These are phyloP conservation scores for Spodoptera exigua DNA, from an alignment of 2,888 invertebrate species.

Conservation along the genomic window DNA sequence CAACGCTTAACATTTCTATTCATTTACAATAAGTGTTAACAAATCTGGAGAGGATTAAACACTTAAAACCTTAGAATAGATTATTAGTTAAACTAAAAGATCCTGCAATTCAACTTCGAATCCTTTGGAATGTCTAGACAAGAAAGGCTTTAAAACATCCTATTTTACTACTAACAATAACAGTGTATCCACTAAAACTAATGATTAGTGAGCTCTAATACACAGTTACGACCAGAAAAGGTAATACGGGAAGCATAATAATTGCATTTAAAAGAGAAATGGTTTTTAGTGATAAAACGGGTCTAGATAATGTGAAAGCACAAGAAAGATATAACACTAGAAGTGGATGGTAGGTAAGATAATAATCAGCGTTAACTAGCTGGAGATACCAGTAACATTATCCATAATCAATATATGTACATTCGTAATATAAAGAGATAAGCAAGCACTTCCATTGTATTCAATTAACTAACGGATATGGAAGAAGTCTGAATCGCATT, in stretches of 20 bases:
- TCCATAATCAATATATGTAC: conserved; percentile 60
- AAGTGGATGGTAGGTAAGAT: conserved; percentile 19
- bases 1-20: conserved; percentile 6
- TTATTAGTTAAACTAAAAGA: background rate
- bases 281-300: conserved; percentile 27
- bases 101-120: conserved; percentile 7
- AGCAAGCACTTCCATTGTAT: conserved; percentile 69
- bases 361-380: conserved; percentile 35
- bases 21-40: background rate
- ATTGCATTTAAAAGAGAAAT: conserved; percentile 19
- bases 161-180: conserved; percentile 22
- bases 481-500: conserved; percentile 59
- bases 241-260: conserved; percentile 18
- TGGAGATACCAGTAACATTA: conserved; percentile 38
- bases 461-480: conserved; percentile 67
- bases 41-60: conserved; percentile 1
- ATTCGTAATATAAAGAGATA: conserved; percentile 55
- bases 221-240: conserved; percentile 15
- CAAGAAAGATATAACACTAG: conserved; percentile 35
- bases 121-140: conserved; percentile 23
- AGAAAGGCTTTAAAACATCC: conserved; percentile 19
- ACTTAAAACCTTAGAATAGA: no score
- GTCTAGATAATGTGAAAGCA: conserved; percentile 11
- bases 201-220: conserved; percentile 23
- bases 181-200: conserved; percentile 9